Evolutionary conservation across 2,797 vertebrate species (phyloP).

Genomic region (Rhadinocentrus ornatus): DNA sequence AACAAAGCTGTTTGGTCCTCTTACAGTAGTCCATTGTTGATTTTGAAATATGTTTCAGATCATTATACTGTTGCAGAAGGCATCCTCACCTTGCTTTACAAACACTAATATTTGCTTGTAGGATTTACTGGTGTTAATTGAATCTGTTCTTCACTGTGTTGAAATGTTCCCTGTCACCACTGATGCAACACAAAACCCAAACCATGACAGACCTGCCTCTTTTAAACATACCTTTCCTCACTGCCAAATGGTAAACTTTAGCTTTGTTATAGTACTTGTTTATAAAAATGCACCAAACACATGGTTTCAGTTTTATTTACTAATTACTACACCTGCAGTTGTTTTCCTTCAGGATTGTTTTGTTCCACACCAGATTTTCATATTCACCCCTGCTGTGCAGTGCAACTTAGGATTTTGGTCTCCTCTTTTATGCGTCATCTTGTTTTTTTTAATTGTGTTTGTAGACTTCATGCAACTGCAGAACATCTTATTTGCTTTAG

Average conservation of each 20-base stretch:
- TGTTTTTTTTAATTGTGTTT: background rate
- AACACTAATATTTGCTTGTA: background rate
- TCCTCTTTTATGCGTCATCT: background rate
- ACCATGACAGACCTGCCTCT: background rate
- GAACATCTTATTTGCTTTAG: background rate
- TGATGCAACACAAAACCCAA: slow-evolving; percentile 1
- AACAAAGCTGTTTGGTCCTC: background rate
- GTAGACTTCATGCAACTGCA: background rate
- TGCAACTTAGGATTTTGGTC: background rate
- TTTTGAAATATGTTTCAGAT: background rate
- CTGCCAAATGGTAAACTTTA: background rate
- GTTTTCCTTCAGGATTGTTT: background rate
- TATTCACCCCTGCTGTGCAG: background rate
- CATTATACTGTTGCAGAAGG: background rate
- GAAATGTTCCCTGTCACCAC: background rate
- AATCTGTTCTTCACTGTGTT: background rate
- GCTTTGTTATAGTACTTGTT: background rate
- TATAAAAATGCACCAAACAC: background rate
- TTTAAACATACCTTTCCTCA: background rate
- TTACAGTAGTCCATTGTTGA: background rate
- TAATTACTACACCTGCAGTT: background rate
- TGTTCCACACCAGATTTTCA: background rate
- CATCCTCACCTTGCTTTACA: background rate
- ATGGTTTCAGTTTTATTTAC: background rate
- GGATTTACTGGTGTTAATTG: background rate